Base-by-base conservation (phyloP, 2,888 invertebrate genomes). In the Caradrina clavipalpis region DNA sequence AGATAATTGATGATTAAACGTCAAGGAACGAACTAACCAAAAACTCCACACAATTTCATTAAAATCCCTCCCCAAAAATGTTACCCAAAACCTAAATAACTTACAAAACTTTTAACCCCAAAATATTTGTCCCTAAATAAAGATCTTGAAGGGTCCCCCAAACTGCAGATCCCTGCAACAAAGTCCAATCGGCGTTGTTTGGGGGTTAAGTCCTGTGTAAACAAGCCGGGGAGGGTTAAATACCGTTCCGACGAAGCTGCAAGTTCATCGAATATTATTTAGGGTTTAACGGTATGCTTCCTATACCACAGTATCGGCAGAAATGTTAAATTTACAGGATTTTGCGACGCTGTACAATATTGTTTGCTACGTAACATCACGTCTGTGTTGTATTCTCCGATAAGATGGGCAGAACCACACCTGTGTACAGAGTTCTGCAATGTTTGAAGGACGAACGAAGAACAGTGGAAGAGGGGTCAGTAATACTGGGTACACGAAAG, bases 231-330 rank as follows among this genome's bases (percentile, higher is more conserved):
- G n/a, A 58, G 62, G 79, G 64, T 65, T 65, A 55, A 69, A 78
- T 78, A 69, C 50, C 26, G 22, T 64, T 73, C 47, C 53, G 15
- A 64, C 45, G 50, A 45, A 64, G 26, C 45, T 54, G 62, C 50
- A 26, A 21, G 57, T 55, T 73, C 60, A 68, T 15, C 54, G 51
- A 78, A 78, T 60, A 78, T 73, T 55, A 61, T 77, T 68, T 55
- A 64, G 53, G 60, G 67, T 78, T 26, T 66, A 59, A 59, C 17
- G 15, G 60, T 45, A 42, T 35, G 35, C 22, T 17, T 60, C 63
- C 53, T 17, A 63, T 49, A 57, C 47, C 47, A 53, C 53, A 19
- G 17, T 45, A 53, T 76, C 53, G n/a, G 50, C 47, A 64, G 49
- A 66, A 76, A 66, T 53, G 1, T 73, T 19, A 17, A 31, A 22